phyloP scores from a whole-genome alignment of 2,797 vertebrate species.

The Synanceia verrucosa region DNA sequence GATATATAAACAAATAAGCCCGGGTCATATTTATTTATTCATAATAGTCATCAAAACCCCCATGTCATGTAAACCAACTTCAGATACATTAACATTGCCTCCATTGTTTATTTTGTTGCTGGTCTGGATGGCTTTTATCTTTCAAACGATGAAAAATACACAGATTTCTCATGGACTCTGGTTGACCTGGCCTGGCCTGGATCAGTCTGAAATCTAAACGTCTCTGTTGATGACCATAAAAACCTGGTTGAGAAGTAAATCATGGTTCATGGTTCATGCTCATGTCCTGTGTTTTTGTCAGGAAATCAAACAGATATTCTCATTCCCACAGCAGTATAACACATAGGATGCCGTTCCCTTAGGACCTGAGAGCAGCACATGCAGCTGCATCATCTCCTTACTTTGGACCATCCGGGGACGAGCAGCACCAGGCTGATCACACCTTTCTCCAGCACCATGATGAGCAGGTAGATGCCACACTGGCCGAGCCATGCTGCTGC shows the following conservation, averaged over 20 bases:
- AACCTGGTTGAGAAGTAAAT: not conserved
- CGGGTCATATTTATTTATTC: too few species aligned
- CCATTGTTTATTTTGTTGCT: not conserved
- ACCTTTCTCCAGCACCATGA: slow-evolving; percentile 85
- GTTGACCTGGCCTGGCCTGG: not conserved
- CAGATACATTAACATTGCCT: not conserved
- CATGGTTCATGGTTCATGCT: too few species aligned
- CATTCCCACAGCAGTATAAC: not conserved
- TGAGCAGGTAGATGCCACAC: slow-evolving; percentile 84
- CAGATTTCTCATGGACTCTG: not conserved
- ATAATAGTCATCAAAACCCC: too few species aligned
- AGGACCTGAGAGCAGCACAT: not conserved
- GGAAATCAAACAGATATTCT: too few species aligned
- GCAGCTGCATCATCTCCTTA: slow-evolving; percentile 38
- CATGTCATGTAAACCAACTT: slow-evolving; percentile 15
- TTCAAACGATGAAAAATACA: not conserved
- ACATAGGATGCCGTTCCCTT: not conserved
- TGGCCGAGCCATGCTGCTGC: slow-evolving; percentile 83
- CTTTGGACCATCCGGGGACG: slow-evolving; percentile 83
- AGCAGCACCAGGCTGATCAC: slow-evolving; percentile 81
- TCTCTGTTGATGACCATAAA: not conserved
- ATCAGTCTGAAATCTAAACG: too few species aligned
- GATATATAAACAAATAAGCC: too few species aligned
- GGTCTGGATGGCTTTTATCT: not conserved
- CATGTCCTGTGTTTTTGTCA: not conserved